Conservation (phyloP, 2,888 invertebrate species). For the Spilosoma lubricipeda region DNA sequence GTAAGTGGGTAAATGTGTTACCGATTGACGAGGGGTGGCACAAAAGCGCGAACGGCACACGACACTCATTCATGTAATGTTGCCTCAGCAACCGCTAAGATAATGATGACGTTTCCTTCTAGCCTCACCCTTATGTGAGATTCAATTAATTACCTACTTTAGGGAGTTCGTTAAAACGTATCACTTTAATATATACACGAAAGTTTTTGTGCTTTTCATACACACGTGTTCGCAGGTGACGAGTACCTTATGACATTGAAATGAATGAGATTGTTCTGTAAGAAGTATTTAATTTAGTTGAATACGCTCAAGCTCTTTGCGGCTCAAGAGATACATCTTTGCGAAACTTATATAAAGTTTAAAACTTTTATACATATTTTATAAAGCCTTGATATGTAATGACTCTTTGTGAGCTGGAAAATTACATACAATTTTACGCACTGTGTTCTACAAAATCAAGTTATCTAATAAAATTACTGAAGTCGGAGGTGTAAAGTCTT, state of each 20-base stretch:
- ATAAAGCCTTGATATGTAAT: background rate
- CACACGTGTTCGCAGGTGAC: background rate
- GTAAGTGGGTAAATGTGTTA: slow-evolving; percentile 85
- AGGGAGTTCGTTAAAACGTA: slow-evolving; percentile 47
- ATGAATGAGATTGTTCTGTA: background rate
- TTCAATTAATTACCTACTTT: slow-evolving; percentile 62
- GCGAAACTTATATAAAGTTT: background rate
- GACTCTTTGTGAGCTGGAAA: background rate
- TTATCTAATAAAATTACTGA: background rate
- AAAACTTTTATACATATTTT: background rate
- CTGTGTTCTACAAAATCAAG: background rate
- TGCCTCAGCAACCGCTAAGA: slow-evolving; percentile 71
- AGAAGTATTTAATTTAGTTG: background rate
- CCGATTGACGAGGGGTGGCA: slow-evolving; percentile 75
- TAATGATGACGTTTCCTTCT: slow-evolving; percentile 74
- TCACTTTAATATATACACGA: slow-evolving; percentile 41
- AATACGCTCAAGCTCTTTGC: background rate
- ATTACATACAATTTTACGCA: background rate
- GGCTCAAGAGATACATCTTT: background rate
- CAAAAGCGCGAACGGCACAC: slow-evolving; percentile 62
- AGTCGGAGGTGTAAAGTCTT: slow-evolving; percentile 5
- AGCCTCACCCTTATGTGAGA: slow-evolving; percentile 54
- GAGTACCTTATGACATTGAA: background rate
- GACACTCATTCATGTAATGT: slow-evolving; percentile 58
- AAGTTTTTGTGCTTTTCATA: slow-evolving; percentile 7